A percentile compares a stretch with the other conserved stretches of the same genome.
Evolutionary conservation across 2,797 vertebrate genomes (phyloP).

Genomic region (Pseudomugil tenellus): DNA sequence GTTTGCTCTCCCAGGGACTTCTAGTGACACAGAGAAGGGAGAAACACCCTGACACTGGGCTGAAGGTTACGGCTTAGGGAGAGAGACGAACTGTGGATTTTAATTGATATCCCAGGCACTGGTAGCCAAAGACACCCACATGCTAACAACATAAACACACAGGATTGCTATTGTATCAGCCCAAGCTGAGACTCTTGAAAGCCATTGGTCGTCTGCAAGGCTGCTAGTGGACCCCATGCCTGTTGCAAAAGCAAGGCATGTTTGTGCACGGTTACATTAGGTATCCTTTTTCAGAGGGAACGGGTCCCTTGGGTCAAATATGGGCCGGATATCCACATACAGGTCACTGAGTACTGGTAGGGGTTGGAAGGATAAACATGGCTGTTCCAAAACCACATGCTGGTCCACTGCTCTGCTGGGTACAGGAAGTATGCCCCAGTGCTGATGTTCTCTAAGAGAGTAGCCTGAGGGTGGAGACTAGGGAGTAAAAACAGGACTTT

Average conservation of each 20-base stretch:
- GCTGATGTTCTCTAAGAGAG: conserved; percentile 80
- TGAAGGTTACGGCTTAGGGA: conserved; percentile 68
- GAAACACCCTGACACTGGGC: conserved; percentile 68
- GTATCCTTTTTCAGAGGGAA: conserved; percentile 99
- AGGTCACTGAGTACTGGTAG: conserved; percentile 92
- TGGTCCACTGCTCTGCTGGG: conserved; percentile 85
- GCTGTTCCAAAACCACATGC: conserved; percentile 92
- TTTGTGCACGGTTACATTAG: conserved; percentile 96
- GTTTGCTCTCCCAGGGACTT: conserved; percentile 91
- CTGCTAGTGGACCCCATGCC: conserved; percentile 91
- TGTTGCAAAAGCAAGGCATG: conserved; percentile 96
- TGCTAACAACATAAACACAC: conserved; percentile 93
- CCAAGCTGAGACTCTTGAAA: conserved; percentile 88
- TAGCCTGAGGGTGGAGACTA: conserved; percentile 66
- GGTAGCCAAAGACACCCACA: conserved; percentile 92
- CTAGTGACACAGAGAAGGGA: conserved; percentile 86
- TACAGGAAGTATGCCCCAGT: conserved; percentile 84
- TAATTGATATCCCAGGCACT: conserved; percentile 99
- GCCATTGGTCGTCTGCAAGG: conserved; percentile 83
- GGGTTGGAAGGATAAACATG: conserved; percentile 90
- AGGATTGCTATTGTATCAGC: conserved; percentile 93
- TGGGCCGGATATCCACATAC: conserved; percentile 95
- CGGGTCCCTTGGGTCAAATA: conserved; percentile 96
- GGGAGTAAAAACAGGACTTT: conserved; percentile 49
- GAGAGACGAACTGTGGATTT: conserved; percentile 80